Percentiles rank a stretch among this genome's conserved stretches.
These are phyloP conservation scores for Sphaerodactylus townsendi DNA, from an alignment of 2,113 vertebrate species.

Conservation along the genomic window DNA sequence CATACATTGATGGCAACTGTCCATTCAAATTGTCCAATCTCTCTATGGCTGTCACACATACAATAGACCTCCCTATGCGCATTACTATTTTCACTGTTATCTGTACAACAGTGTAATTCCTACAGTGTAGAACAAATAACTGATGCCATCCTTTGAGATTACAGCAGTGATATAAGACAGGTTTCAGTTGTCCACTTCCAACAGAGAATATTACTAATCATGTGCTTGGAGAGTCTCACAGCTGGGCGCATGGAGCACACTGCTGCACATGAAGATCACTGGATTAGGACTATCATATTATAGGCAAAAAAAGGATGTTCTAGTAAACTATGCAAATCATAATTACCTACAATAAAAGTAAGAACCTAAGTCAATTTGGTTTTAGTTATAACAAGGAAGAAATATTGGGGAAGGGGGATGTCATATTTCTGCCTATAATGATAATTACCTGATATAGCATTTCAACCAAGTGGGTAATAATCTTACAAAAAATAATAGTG, in stretches of 20 bases:
- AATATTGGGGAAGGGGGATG: background rate
- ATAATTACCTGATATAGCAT: conserved; percentile 5
- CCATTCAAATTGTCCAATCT: background rate
- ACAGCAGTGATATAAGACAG: background rate
- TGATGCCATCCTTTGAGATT: background rate
- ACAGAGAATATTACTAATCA: background rate
- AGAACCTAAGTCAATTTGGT: background rate
- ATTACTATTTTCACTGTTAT: background rate
- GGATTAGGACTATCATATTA: background rate
- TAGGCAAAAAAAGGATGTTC: too few relatives aligned
- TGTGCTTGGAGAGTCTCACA: background rate
- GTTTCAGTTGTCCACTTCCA: background rate
- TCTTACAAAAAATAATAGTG: background rate
- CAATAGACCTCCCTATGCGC: background rate
- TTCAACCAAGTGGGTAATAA: background rate
- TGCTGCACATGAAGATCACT: background rate
- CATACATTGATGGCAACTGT: background rate
- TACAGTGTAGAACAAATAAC: background rate
- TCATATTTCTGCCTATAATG: conserved; percentile 1
- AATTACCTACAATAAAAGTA: background rate
- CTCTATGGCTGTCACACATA: background rate
- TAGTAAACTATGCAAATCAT: background rate
- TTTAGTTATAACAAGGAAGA: conserved; percentile 8
- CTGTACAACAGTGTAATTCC: background rate
- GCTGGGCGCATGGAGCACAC: background rate